Evolutionary conservation across 2,888 invertebrate genomes (phyloP), one percentile per base, ranked within the genome.

Genomic region (Apotomis capreana): DNA sequence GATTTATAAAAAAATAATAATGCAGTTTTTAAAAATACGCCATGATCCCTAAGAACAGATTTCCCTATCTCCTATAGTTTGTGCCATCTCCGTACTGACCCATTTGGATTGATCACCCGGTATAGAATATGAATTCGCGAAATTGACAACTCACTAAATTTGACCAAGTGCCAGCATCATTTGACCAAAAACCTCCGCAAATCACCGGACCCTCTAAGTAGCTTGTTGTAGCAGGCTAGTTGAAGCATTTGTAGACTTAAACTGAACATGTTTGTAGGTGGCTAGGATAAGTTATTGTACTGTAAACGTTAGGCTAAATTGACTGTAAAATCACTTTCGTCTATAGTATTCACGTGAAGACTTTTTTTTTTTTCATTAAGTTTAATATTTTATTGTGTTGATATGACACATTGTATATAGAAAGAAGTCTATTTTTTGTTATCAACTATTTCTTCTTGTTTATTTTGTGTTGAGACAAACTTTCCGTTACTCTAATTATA

Each of bases 241-340:
- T 87, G 82, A 91, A 92, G 93, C 93, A 93, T 93, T 93, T 92
- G 87, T 92, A 92, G 91, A 87, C 79, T 87, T 90, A 90, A 87
- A 61, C 78, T 76, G 69, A 74, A 85, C 83, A 86, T 84, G 85
- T 88, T 83, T 84, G 84, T 92, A 91, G 88, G 77, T 84, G 79
- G 81, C 79, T 89, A 91, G 84, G 75, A 71, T 84, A 68, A 72
- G 58, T 77, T 75, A 79, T 77, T 78, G 76, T 77, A 77, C 75
- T 76, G 67, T 78, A 78, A 76, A 74, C 78, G 78, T 82, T 83
- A 84, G 81, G 79, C 74, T 86, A 85, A 84, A 84, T 85, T 85
- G 82, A 87, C 83, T 79, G 78, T 82, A 82, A 83, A 83, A 84
- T 82, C 80, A 83, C 78, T 54, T 57, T 81, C 78, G 79, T 82